Percentiles rank a stretch among this genome's conserved stretches.
Evolutionary conservation across 2,888 invertebrate genomes (phyloP).

Genomic region (Octodonta nipae): DNA sequence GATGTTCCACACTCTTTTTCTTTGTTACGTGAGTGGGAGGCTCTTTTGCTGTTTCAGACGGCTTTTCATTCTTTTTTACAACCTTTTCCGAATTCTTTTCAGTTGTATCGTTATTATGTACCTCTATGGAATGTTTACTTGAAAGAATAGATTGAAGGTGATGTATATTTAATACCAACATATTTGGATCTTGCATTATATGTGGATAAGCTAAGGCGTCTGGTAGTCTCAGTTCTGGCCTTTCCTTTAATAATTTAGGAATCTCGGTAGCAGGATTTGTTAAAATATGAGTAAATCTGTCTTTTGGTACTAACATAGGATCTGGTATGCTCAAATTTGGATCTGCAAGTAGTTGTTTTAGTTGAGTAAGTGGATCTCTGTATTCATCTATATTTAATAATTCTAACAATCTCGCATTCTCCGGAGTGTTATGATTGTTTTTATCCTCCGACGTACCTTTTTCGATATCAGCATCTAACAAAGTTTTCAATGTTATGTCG

Average conservation of each 20-base stretch:
- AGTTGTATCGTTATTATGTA: slow-evolving; percentile 5
- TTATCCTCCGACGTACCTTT: slow-evolving; percentile 18
- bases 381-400: slow-evolving; percentile 38
- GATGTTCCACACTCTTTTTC: slow-evolving; percentile 10
- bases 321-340: slow-evolving; percentile 62
- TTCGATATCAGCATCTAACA: slow-evolving; percentile 33
- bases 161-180: slow-evolving; percentile 60
- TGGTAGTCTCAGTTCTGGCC: slow-evolving; percentile 60
- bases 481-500: slow-evolving; percentile 38
- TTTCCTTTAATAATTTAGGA: slow-evolving; percentile 53
- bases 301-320: slow-evolving; percentile 67
- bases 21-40: slow-evolving; percentile 4
- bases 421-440: slow-evolving; percentile 12
- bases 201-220: slow-evolving; percentile 61
- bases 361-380: slow-evolving; percentile 41
- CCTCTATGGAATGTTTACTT: slow-evolving; percentile 20
- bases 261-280: slow-evolving; percentile 64
- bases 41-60: slow-evolving; percentile 11
- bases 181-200: slow-evolving; percentile 62
- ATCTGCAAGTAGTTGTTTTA: slow-evolving; percentile 58
- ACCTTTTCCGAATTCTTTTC: slow-evolving; percentile 16
- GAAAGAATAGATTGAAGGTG: slow-evolving; percentile 55
- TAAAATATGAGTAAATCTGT: slow-evolving; percentile 55
- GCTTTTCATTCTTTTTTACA: slow-evolving; percentile 22
- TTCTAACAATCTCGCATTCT: slow-evolving; percentile 35